Evolutionary conservation across 2,888 invertebrate genomes (phyloP), one percentile per base, ranked within the genome.

Genomic region (Nephrotoma guestfalica): DNA sequence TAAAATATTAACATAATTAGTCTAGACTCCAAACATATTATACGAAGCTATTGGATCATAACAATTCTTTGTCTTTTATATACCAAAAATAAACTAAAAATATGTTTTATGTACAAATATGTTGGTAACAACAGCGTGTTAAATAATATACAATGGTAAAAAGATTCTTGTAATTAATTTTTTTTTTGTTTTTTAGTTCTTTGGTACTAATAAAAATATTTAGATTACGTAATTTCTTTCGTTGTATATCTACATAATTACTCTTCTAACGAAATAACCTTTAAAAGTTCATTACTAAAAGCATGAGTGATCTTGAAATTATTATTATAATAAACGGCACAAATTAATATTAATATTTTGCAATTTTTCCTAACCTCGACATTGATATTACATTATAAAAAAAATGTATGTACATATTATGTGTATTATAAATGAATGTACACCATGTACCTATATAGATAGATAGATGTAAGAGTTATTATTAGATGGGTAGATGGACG

Each of bases 361-460:
- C 71, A 71, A 71, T 71, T 71, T 57, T 71, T 71, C 71, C 30
- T 30, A 71, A 71, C 71, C 71, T 71, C 71, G 71, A 71, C 71
- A 71, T 71, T 71, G 71, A 9, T 71, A 71, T 71, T 71, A 71
- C 71, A 71, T 71, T 84, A 84, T 84, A 13, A 41, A 84, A 41
- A 84, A n/a, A 42, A 30, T 4, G 6, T 83, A 83, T 83, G 42
- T 41, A 15, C 41, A 51, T 86, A 47, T 43, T 42, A 40, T 13
- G 18, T 51, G 11, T 83, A 83, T 15, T 87, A 86, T 84, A 86
- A 71, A 86, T 86, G 45, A 42, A 86, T 86, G 43, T 40, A 85
- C 84, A 43, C n/a, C 9, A 86, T 83, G 83, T 83, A 86, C n/a
- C 9, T 83, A 84, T 13, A 41, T 41, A 84, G 13, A 84, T 84